Conservation (phyloP, 2,113 vertebrate genomes). For the Craseonycteris thonglongyai region DNA sequence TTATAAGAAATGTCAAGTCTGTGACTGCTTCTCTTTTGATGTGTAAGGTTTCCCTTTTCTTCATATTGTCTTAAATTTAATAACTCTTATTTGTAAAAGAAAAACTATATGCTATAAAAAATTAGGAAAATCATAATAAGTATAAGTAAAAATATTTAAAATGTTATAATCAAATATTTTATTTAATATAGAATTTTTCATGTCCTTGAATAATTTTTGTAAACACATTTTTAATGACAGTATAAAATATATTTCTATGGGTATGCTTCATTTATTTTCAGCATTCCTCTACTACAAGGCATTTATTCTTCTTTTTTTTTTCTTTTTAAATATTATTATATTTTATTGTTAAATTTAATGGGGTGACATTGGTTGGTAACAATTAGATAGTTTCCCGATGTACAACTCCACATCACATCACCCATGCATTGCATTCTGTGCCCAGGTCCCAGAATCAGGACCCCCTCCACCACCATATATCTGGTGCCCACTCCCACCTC, state of each 20-base stretch:
- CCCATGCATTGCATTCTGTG: too few relatives aligned
- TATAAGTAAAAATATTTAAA: neutral
- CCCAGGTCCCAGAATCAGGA: too few relatives aligned
- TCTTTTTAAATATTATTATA: too few relatives aligned
- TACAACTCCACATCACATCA: too few relatives aligned
- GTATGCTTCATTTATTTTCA: neutral
- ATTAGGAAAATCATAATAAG: neutral
- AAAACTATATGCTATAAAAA: neutral
- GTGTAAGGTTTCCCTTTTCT: neutral
- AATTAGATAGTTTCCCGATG: too few relatives aligned
- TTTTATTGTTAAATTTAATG: too few relatives aligned
- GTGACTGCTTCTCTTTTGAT: neutral
- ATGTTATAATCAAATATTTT: constrained; percentile 11
- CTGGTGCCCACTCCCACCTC: too few relatives aligned
- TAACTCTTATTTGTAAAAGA: constrained; percentile 11
- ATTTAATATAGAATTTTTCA: neutral
- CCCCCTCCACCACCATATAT: too few relatives aligned
- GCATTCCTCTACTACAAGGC: neutral
- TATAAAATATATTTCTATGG: neutral
- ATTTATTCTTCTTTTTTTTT: neutral
- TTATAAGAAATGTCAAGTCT: neutral
- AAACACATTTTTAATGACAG: neutral
- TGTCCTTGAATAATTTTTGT: neutral
- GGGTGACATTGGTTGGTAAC: too few relatives aligned
- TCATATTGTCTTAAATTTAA: constrained; percentile 27